Evolutionary conservation across 2,113 vertebrate species (phyloP), one percentile per base, ranked within the genome.

Genomic region (Cricetomys ansorgei): DNA sequence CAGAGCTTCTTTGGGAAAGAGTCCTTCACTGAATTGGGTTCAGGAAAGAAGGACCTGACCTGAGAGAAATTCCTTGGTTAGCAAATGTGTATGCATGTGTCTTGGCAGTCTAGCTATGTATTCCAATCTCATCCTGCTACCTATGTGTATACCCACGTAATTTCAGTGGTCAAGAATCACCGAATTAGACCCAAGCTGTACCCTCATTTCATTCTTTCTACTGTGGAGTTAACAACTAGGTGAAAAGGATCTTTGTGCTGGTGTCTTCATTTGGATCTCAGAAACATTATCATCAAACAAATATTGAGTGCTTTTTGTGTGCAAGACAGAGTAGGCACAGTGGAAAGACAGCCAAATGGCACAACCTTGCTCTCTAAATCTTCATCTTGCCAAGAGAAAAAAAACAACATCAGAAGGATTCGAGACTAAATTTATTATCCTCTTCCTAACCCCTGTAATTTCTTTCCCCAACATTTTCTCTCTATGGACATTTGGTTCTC

Each of bases 181-280:
- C 9, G 79, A 85, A 65, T 25, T 79, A 25, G 25, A 31, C 27
- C 5, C 0, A 6, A 27, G 13, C 37, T 81, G 72, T 75, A 25
- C 19, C 2, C 12, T 94, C 76, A 48, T 69, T 94, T 79, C 62
- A 34, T 91, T 65, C 45, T 95, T 89, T 73, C 29, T 69, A 48
- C 43, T 15, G 67, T 43, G 34, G 2, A 57, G 50, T 67, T 75
- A 81, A n/a, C 81, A 62, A 55, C 77, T 25, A 77, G n/a, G 55
- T 7, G 5, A 50, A 59, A 92, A 40, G 12, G 53, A 92, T 21
- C 53, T 89, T 93, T 94, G 64, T 89, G 67, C 25, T 50, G 11
- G 72, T 43, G 29, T 91, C 90, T 92, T 91, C 79, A 75, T 95
- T 89, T 96, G 84, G 67, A 65, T 75, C 53, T 94, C 76, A 89